A percentile compares a stretch with the other conserved stretches of the same genome.
Evolutionary conservation across 92 coral and sea anemone genomes (phyloP).

Genomic region (Diadumene lineata): DNA sequence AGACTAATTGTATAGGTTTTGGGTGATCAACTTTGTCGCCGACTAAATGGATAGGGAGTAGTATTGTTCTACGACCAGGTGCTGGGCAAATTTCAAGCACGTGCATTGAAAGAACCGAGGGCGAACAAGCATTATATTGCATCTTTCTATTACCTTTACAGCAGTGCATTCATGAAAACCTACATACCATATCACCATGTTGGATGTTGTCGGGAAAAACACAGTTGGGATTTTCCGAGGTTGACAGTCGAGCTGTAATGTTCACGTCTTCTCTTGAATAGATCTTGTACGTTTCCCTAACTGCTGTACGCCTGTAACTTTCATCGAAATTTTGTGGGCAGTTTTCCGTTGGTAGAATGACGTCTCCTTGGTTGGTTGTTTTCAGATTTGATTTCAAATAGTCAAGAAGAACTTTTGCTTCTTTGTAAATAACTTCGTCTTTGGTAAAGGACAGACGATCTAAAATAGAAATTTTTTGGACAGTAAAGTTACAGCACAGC

Average conservation of each 20-base stretch:
- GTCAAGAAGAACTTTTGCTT: not conserved
- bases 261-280: not conserved
- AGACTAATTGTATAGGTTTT: too few species aligned
- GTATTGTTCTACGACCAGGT: too few species aligned
- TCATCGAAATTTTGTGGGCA: conserved; percentile 10
- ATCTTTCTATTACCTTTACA: too few species aligned
- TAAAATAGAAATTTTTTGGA: too few species aligned
- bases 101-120: too few species aligned
- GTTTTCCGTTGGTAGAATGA: not conserved
- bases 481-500: too few species aligned
- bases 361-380: conserved; percentile 4
- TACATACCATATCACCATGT: conserved; percentile 6
- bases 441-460: not conserved
- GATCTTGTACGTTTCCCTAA: not conserved
- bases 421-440: not conserved
- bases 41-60: too few species aligned
- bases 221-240: not conserved
- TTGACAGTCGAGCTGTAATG: not conserved
- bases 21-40: too few species aligned
- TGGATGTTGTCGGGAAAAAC: too few species aligned
- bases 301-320: conserved; percentile 2
- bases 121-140: too few species aligned
- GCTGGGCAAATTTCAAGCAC: too few species aligned
- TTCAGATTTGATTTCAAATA: not conserved
- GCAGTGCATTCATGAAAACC: not conserved